These are phyloP conservation scores for Formica selysi DNA, from an alignment of 1,140 invertebrate genomes.

Conservation along the genomic window DNA sequence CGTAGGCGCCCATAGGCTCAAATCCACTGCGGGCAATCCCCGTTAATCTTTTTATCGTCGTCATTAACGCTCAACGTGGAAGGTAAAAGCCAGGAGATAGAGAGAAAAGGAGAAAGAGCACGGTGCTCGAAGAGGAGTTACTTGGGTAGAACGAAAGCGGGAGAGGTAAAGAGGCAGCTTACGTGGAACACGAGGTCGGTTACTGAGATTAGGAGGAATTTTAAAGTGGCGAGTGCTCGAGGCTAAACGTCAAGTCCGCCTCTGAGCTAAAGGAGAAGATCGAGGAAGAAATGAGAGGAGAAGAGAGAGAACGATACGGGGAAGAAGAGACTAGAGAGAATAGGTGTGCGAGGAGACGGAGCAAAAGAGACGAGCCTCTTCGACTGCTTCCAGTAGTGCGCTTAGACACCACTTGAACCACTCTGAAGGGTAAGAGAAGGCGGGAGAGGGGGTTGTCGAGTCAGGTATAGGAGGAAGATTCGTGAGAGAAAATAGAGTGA, in stretches of 20 bases:
- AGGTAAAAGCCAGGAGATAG: not conserved
- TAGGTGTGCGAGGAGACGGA: slow-evolving; percentile 53
- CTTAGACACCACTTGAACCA: slow-evolving; percentile 68
- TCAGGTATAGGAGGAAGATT: slow-evolving; percentile 61
- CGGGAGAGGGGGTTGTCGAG: slow-evolving; percentile 43
- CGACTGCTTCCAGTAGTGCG: slow-evolving; percentile 61
- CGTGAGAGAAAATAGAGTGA: slow-evolving; percentile 60
- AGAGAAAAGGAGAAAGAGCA: not conserved
- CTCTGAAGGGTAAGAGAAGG: slow-evolving; percentile 45
- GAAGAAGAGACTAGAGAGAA: slow-evolving; percentile 28
- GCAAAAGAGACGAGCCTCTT: slow-evolving; percentile 61
- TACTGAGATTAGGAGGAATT: slow-evolving; percentile 78
- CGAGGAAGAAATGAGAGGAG: slow-evolving; percentile 12
- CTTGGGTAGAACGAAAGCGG: not conserved
- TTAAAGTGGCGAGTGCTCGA: slow-evolving; percentile 73
- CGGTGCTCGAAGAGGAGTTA: not conserved
- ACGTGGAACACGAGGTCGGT: slow-evolving; percentile 70
- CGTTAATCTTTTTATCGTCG: slow-evolving; percentile 78
- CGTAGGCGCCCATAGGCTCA: slow-evolving; percentile 56
- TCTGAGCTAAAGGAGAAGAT: slow-evolving; percentile 49
- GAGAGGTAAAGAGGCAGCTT: slow-evolving; percentile 55
- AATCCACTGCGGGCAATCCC: slow-evolving; percentile 71
- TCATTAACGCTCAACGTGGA: slow-evolving; percentile 73
- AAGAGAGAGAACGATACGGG: not conserved
- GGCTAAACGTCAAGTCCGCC: slow-evolving; percentile 67